Evolutionary conservation across 2,113 vertebrate species (phyloP), one percentile per base, ranked within the genome.

Genomic region (Eubucco bourcierii): DNA sequence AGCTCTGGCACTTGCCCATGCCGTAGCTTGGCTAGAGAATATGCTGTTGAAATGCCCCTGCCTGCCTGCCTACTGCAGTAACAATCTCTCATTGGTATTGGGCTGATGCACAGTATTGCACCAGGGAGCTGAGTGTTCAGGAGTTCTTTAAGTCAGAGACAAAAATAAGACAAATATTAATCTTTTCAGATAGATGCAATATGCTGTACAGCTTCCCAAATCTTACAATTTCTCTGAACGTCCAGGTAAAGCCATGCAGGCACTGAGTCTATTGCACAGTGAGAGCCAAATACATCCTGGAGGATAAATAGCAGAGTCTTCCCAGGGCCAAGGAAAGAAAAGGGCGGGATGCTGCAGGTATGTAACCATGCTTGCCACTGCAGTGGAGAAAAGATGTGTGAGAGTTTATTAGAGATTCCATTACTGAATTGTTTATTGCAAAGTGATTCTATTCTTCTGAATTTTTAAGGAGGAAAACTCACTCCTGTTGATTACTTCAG

Each of bases 21-120:
- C 61, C 1, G 1, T 8, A 46, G 20, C 39, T 34, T 59, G n/a
- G 6, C n/a, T 50, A 21, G 55, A 52, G 52, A 70, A 50, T 7
- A 11, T 23, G 6, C 1, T 83, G 1, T 0, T n/a, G 31, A 53
- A 77, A 41, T 15, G 24, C 4, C 75, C n/a, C 29, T 64, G 39
- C 16, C 46, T 24, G 73, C 27, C 50, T 74, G 52, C 31, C 18
- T 13, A 50, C 9, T 4, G 2, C 2, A 61, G 10, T 25, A 84
- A 20, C 15, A 79, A 68, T 33, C 12, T 29, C 11, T 39, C 5
- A 4, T 27, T 39, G 34, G 27, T 6, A 46, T 6, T 50, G 29
- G 34, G 34, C 18, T 41, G 24, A 58, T 18, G 23, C 0, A 3
- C 0, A 19, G 33, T 3, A 1, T 13, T 71, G 53, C 21, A 67